Base-by-base conservation (phyloP, 1,140 invertebrate genomes). In the Archegozetes longisetosus region DNA sequence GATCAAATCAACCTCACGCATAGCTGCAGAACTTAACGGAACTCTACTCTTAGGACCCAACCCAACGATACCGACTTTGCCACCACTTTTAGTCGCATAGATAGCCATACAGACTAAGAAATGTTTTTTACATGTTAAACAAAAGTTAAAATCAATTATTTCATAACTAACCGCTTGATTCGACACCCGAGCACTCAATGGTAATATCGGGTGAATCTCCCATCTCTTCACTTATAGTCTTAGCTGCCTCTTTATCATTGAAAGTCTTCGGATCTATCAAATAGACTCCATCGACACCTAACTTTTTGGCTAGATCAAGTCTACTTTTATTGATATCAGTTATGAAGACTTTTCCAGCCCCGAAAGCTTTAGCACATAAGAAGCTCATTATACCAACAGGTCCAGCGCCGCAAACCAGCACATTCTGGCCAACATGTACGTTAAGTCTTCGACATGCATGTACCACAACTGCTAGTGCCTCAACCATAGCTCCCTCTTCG, bases 361-460 rank as follows among this genome's bases (percentile, higher is more conserved):
- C 92, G 81, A 89, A 86, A 0, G 89, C 83, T 76, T 85, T 86
- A 1, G 91, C 91, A 14, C 82, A 78, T 14, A 95, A 66, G 50
- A 94, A 69, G 23, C 80, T 84, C 1, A 94, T 82, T 6, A 96
- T 76, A 27, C 93, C 91, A 66, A 94, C 93, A 9, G 89, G 88
- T 70, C 74, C 92, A 26, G 89, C 87, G n/a, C 93, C 93, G 58
- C 85, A 77, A 65, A 97, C 82, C 2, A 96, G 76, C 48, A 95
- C 85, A 23, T 74, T 78, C n/a, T 81, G 80, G 0, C 86, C 88
- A 12, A 83, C 76, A 40, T 71, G 76, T 58, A 88, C 78, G 9
- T 78, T 77, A 3, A 81, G 89, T 52, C 88, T 77, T 60, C 84
- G 79, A 68, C 88, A 93, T 47, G 88, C 88, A 71, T 94, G 88